phyloP scores from a whole-genome alignment of 2,888 invertebrate species.

The Homarus gammarus region DNA sequence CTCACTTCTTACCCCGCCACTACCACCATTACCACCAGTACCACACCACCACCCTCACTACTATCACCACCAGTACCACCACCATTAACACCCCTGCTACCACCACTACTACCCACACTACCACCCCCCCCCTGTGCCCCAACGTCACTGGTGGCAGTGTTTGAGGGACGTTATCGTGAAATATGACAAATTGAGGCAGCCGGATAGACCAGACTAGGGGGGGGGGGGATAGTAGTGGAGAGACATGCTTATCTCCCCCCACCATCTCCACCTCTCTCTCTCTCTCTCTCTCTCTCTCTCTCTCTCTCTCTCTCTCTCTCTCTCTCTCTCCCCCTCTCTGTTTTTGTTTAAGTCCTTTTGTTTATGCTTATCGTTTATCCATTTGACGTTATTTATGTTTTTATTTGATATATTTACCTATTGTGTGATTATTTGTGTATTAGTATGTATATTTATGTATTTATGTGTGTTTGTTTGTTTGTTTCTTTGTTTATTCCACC shows the following conservation, averaged over 20 bases:
- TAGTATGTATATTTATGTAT: too few species aligned
- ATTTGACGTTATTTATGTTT: too few species aligned
- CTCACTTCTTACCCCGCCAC: too few species aligned
- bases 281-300: neutral
- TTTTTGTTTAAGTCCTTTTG: too few species aligned
- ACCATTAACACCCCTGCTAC: neutral
- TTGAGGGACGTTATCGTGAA: constrained; percentile 31
- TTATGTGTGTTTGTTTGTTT: too few species aligned
- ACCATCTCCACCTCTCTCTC: neutral
- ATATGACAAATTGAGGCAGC: constrained; percentile 38
- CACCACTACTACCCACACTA: too few species aligned
- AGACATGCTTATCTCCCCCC: neutral
- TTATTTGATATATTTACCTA: too few species aligned
- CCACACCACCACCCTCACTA: neutral
- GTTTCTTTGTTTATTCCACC: too few species aligned
- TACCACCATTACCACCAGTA: too few species aligned
- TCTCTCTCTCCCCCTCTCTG: neutral
- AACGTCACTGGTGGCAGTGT: neutral
- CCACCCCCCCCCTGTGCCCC: neutral
- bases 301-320: neutral
- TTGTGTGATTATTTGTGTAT: too few species aligned
- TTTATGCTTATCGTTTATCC: too few species aligned
- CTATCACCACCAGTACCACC: too few species aligned
- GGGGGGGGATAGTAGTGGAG: neutral
- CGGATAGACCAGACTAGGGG: neutral